phyloP scores from a whole-genome alignment of 2,797 vertebrate species.

The Spea hammondii region DNA sequence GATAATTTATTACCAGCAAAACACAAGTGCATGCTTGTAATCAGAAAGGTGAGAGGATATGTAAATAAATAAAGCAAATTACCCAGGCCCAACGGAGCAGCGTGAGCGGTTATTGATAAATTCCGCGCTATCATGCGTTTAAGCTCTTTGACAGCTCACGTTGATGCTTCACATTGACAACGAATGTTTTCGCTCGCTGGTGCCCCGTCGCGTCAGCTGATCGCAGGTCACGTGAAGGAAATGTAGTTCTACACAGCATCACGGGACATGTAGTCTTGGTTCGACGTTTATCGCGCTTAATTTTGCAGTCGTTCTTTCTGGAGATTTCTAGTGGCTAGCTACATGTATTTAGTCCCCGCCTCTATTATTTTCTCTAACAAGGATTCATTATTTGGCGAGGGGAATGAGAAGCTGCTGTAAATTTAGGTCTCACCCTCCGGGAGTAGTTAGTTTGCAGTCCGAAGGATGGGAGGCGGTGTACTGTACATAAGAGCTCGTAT shows the following conservation, averaged over 20 bases:
- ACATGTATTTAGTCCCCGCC: background rate
- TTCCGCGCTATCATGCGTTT: too few species aligned
- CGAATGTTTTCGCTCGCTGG: too few species aligned
- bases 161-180: too few species aligned
- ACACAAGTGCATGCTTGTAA: too few species aligned
- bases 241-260: background rate
- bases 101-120: too few species aligned
- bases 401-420: background rate
- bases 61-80: too few species aligned
- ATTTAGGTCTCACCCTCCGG: background rate
- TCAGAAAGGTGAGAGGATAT: too few species aligned
- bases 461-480: background rate
- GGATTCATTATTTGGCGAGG: conserved; percentile 1
- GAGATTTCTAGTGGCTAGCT: background rate
- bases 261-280: background rate
- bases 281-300: background rate
- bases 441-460: conserved; percentile 10
- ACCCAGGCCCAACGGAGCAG: too few species aligned
- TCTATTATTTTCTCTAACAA: background rate
- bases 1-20: too few species aligned
- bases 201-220: background rate
- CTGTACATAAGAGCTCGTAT: background rate
- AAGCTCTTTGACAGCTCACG: too few species aligned
- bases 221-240: background rate
- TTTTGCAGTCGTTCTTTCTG: background rate